Evolutionary conservation across 2,113 vertebrate genomes (phyloP).

Genomic region (Sander lucioperca): DNA sequence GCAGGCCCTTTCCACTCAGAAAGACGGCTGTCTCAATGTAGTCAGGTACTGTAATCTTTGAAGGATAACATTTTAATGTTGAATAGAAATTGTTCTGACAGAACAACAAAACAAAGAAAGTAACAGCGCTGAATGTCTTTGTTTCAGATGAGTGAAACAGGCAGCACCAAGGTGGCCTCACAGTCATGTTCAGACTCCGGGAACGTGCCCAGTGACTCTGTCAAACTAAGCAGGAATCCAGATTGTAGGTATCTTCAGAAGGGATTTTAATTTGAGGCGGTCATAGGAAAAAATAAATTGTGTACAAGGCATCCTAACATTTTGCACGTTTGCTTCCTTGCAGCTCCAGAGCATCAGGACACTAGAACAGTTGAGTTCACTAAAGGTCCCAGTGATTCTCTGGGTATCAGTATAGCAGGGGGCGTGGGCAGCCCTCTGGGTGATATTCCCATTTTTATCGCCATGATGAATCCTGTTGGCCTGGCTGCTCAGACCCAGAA

Average conservation of each 20-base stretch:
- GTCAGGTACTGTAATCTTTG: conserved; percentile 86
- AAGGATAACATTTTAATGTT: background rate
- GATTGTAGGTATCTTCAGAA: conserved; percentile 81
- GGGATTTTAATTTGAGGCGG: background rate
- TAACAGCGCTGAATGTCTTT: background rate
- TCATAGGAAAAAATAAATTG: background rate
- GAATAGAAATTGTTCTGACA: background rate
- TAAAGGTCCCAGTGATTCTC: conserved; percentile 90
- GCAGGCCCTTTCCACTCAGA: conserved; percentile 94
- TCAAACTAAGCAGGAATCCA: conserved; percentile 81
- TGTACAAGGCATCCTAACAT: background rate
- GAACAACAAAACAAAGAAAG: background rate
- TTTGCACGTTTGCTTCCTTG: background rate
- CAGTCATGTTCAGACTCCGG: conserved; percentile 81
- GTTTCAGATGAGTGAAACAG: conserved; percentile 88
- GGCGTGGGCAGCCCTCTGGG: conserved; percentile 97
- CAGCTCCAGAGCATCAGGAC: conserved; percentile 88
- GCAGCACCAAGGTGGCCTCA: conserved; percentile 79
- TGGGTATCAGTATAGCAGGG: conserved; percentile 96
- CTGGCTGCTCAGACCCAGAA: conserved; percentile 96
- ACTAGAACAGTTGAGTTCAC: conserved; percentile 92
- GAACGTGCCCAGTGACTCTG: conserved; percentile 77
- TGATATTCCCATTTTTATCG: conserved; percentile 97
- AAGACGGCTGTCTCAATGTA: conserved; percentile 91
- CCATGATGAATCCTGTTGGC: conserved; percentile 97